These are phyloP conservation scores for Hypothenemus hampei DNA, from an alignment of 1,140 invertebrate species.

Conservation along the genomic window DNA sequence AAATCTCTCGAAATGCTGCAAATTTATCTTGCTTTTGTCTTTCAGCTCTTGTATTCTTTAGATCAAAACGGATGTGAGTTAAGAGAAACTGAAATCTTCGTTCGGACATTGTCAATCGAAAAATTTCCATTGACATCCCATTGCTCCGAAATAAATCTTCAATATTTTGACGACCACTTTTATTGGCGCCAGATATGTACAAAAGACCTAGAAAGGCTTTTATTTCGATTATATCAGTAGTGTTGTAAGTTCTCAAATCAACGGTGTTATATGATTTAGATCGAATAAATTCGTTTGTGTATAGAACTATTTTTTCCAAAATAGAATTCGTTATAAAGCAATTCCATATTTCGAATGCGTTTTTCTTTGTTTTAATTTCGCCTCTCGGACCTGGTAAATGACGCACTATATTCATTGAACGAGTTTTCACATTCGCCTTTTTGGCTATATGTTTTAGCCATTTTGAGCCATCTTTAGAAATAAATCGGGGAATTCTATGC, in stretches of 20 bases:
- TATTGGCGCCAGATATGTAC: neutral
- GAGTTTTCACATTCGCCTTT: too few relatives aligned
- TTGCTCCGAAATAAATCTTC: neutral
- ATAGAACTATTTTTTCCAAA: too few relatives aligned
- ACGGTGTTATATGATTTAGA: too few relatives aligned
- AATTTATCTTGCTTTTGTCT: slow-evolving; percentile 26
- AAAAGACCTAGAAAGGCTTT: slow-evolving; percentile 2
- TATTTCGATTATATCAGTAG: neutral
- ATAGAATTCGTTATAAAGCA: too few relatives aligned
- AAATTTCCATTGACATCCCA: slow-evolving; percentile 23
- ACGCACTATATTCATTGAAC: too few relatives aligned
- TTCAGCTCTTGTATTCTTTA: slow-evolving; percentile 27
- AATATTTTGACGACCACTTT: neutral
- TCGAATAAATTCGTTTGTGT: too few relatives aligned
- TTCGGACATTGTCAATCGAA: slow-evolving; percentile 5
- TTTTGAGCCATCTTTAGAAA: neutral
- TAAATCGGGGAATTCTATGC: neutral
- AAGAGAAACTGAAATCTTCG: slow-evolving; percentile 27
- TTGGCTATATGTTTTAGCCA: too few relatives aligned
- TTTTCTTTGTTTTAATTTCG: too few relatives aligned
- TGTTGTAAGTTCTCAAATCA: too few relatives aligned
- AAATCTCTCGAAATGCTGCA: slow-evolving; percentile 28
- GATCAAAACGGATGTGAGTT: slow-evolving; percentile 27
- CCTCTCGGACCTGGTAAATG: too few relatives aligned
- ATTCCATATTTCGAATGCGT: too few relatives aligned